Evolutionary conservation across 92 coral and sea anemone species (phyloP), one percentile per base, ranked within the genome.

Genomic region (Porites evermanni): DNA sequence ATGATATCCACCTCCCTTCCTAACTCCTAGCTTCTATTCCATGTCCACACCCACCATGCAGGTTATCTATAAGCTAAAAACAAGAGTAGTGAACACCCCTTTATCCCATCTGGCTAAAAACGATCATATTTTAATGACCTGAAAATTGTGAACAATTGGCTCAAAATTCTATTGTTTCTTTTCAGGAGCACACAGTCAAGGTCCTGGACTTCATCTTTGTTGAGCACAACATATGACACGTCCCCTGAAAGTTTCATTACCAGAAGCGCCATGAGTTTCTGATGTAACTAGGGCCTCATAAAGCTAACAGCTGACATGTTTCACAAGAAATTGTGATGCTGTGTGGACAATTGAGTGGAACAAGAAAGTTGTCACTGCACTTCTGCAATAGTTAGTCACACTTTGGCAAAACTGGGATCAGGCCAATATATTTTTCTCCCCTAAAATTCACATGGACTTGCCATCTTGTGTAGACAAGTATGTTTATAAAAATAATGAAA

Each of bases 141-240:
- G 23, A 8, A 54, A 56, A 56, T 14, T 56, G 61, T 11, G 0
- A 56, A 56, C n/a, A 70, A 26, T 70, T 32, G 7, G 18, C 11
- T 78, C 52, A 1, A 17, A 67, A 69, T 18, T 18, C 17, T 18
- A 3, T 8, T 18, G 3, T 54, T 10, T 29, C 56, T 8, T 44
- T 86, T 68, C 86, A 86, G 89, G 89, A 53, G 89, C 89, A 10
- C 84, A 86, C 76, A 78, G 89, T 51, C 84, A 70, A 59, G 89
- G 89, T 13, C 85, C 84, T 11, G 89, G 89, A 20, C 38, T 86
- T 1, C 89, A 86, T 78, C 79, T 86, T 18, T 86, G 89, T 52
- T 86, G 79, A 86, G 13, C 61, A 56, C 17, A 56, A 56, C 4
- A 11, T 56, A 10, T 56, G 16, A 9, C 16, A 11, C 61, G 5